phyloP scores from a whole-genome alignment of 2,888 invertebrate species.

The Trissoscelio sp. region DNA sequence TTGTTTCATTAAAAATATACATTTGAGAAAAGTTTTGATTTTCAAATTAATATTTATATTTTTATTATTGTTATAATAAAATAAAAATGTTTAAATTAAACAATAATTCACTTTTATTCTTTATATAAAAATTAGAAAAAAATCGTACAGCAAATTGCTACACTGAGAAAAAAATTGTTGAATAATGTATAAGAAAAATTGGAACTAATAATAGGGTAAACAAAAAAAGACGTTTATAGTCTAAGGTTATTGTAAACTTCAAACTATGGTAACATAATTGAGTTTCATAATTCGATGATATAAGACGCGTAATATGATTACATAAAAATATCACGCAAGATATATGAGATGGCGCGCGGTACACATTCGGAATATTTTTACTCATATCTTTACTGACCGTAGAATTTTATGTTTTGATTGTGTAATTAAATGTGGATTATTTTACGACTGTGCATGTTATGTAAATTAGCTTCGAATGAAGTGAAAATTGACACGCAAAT shows the following conservation, averaged over 20 bases:
- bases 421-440: conserved; percentile 28
- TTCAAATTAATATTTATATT: too few species aligned
- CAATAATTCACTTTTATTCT: too few species aligned
- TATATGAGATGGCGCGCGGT: conserved; percentile 14
- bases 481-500: conserved; percentile 9
- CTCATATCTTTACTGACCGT: not conserved
- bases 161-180: too few species aligned
- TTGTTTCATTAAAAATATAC: not conserved
- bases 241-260: conserved; percentile 27
- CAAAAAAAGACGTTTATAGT: conserved; percentile 36
- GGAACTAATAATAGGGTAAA: too few species aligned
- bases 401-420: conserved; percentile 12
- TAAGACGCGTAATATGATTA: conserved; percentile 45
- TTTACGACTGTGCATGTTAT: not conserved
- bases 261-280: conserved; percentile 19
- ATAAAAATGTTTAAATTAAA: too few species aligned
- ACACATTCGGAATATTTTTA: conserved; percentile 19
- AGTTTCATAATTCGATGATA: conserved; percentile 52
- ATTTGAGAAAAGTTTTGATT: not conserved
- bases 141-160: too few species aligned
- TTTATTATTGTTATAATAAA: too few species aligned
- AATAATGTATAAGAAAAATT: too few species aligned
- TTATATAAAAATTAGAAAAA: too few species aligned
- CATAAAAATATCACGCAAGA: conserved; percentile 48
- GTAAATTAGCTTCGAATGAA: not conserved